A percentile compares a stretch with the other conserved stretches of the same genome.
phyloP scores from a whole-genome alignment of 2,797 vertebrate genomes.

The Buceros bicornis region DNA sequence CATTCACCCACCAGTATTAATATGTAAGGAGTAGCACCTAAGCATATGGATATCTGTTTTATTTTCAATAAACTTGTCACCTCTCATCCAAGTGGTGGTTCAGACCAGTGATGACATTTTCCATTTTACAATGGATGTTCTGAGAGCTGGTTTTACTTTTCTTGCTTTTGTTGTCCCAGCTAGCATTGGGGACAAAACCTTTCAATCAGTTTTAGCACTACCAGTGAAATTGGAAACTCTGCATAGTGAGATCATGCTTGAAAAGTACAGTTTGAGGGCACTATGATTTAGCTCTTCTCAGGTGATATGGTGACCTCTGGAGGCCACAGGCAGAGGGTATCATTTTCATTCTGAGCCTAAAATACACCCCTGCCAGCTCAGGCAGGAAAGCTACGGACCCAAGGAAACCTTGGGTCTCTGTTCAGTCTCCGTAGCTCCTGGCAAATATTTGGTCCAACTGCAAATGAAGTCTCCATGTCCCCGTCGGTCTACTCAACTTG shows the following conservation, averaged over 20 bases:
- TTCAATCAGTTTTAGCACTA: neutral
- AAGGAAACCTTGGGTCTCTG: neutral
- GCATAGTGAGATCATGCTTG: neutral
- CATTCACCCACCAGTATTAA: neutral
- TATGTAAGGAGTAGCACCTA: neutral
- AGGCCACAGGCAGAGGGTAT: conserved; percentile 11
- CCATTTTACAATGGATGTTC: neutral
- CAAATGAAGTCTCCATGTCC: neutral
- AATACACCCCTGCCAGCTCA: neutral
- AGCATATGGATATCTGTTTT: neutral
- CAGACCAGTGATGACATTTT: neutral
- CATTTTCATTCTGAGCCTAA: neutral
- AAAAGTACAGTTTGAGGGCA: neutral
- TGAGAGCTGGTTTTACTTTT: neutral
- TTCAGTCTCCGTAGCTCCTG: neutral
- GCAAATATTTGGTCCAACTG: neutral
- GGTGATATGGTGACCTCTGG: conserved; percentile 53
- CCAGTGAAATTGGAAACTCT: neutral
- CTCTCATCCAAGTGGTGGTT: neutral
- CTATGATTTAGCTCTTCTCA: neutral
- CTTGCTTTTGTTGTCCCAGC: neutral
- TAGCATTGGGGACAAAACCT: neutral
- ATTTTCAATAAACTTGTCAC: neutral
- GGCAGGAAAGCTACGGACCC: neutral
- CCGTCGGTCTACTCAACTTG: neutral